Evolutionary conservation across 2,797 vertebrate genomes (phyloP), one percentile per base, ranked within the genome.

Genomic region (Psittacula derbiana): DNA sequence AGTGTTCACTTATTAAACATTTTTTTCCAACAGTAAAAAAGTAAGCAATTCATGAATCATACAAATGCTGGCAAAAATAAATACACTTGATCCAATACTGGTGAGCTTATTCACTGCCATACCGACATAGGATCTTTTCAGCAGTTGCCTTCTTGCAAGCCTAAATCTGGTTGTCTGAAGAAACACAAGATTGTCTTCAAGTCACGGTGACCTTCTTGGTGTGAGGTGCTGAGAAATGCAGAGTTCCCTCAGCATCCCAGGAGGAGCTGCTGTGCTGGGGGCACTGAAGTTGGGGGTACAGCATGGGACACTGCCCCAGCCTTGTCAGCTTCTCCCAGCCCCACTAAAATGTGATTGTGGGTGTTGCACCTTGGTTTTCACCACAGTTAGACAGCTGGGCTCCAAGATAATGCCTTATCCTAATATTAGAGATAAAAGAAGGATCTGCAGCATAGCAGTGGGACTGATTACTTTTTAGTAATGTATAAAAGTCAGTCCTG

Each of bases 1-100:
- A 83, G 71, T 40, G 44, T 92, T 89, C 4, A 1, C 40, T 83
- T 87, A 67, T 49, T 92, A 79, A 93, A 93, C 66, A 88, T 31
- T 93, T 97, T 94, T 97, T 97, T 94, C 86, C 95, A 66, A 74
- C 16, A 20, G 75, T 72, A 88, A 57, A 88, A 93, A 91, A 81
- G 24, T 72, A 90, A 92, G 79, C 10, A 61, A 93, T 89, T 86
- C n/a, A 82, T 93, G 92, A 96, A 96, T 96, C 94, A 95, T 69
- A 84, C 14, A 91, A 95, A 93, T 53, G 7, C 36, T 95, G 94
- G 95, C 93, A 96, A 92, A 95, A 95, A 88, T 85, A 88, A 92
- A 81, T 75, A 55, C 16, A 6, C 18, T 93, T 64, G 66, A 70
- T 96, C 94, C 90, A 96, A 2, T 53, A 72, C 41, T 72, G n/a